A percentile compares a stretch with the other conserved stretches of the same genome.
Conservation (phyloP, 2,797 vertebrate genomes). For the Acrocephalus scirpaceus region DNA sequence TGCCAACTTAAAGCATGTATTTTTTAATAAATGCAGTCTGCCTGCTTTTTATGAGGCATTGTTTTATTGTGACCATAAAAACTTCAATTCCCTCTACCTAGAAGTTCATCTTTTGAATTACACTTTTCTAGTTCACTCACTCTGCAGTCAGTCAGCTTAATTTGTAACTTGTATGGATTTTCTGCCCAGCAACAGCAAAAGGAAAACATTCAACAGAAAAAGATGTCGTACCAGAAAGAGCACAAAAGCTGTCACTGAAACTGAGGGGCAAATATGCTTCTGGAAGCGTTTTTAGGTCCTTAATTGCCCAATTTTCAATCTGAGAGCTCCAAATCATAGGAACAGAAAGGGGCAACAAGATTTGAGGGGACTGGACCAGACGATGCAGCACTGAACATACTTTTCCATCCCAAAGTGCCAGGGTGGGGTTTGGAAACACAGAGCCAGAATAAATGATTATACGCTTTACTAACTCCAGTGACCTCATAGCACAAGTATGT, state of each 20-base stretch:
- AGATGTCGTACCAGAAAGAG: background rate
- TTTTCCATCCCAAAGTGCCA: conserved; percentile 5
- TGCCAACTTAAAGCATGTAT: background rate
- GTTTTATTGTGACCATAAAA: conserved; percentile 9
- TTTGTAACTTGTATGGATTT: conserved; percentile 56
- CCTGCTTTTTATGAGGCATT: background rate
- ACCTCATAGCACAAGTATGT: background rate
- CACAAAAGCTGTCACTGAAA: background rate
- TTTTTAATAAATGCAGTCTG: background rate
- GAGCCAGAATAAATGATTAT: conserved; percentile 13
- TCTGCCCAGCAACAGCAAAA: conserved; percentile 50
- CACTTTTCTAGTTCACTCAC: background rate
- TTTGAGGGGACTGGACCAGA: background rate
- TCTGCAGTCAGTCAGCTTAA: conserved; percentile 41
- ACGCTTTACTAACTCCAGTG: background rate
- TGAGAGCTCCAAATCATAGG: background rate
- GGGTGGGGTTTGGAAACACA: background rate
- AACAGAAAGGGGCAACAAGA: background rate
- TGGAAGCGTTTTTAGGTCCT: background rate
- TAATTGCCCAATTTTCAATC: background rate
- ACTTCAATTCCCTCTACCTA: background rate
- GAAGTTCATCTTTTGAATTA: background rate
- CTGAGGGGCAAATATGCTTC: background rate
- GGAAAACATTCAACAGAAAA: conserved; percentile 24
- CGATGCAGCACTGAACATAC: background rate